Base-by-base conservation (phyloP, 2,888 invertebrate genomes). In the Drosophila emarginata region DNA sequence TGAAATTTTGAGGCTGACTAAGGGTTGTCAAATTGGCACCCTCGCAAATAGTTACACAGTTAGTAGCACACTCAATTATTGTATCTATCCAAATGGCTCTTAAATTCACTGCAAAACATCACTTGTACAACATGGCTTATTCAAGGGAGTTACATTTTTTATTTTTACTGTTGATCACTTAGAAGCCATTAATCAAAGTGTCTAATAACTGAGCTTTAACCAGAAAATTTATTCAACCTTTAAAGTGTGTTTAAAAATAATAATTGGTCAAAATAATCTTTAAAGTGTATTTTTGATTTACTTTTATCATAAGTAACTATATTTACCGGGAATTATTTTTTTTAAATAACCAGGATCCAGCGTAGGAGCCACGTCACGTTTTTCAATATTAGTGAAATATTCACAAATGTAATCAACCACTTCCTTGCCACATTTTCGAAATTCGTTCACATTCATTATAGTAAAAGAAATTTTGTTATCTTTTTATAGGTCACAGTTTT, bases 371-470 rank as follows among this genome's bases (percentile, higher is more conserved):
- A 97, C 96, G 74, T 95, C 93, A 52, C 95, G 93, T 40, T 93
- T 91, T 28, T 93, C 93, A 62, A 97, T 93, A 66, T 93, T 94
- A 72, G 94, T 93, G 93, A 95, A 93, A 90, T 96, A 97, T 68
- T 95, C 93, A 89, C 96, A 96, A 74, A 97, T 96, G 90, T 96
- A 96, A 91, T 97, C 96, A 70, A 97, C 94, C 95, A 96, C 96
- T 90, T 96, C 94, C 91, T 95, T 95, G 18, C 96, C 96, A 66
- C 95, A 93, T 64, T 92, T 92, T 62, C 96, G 93, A 91, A 97
- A 96, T 82, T 96, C 95, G 83, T 95, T 94, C 14, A 94, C 93
- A 91, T 96, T 94, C 96, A 97, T 96, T 90, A 88, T 92, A 64
- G 4, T 9, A 57, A 28, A 56, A 18, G 0, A 14, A 45, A 11